These are phyloP conservation scores for Tiliacea aurago DNA, from an alignment of 2,888 invertebrate species.

Conservation along the genomic window DNA sequence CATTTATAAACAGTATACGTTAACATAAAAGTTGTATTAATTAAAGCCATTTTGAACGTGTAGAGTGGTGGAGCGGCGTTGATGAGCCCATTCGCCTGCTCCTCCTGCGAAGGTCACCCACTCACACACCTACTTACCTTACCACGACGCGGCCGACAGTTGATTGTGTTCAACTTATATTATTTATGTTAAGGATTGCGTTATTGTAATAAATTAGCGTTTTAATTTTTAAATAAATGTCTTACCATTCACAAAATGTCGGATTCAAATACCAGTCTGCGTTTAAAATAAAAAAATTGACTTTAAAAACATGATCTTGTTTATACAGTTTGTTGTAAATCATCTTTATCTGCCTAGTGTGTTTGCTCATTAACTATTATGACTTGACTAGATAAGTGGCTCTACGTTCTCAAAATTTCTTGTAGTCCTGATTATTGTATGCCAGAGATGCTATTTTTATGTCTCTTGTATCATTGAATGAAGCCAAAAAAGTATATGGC, in stretches of 20 bases:
- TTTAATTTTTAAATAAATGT: conserved; percentile 19
- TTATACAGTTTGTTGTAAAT: conserved; percentile 51
- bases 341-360: conserved; percentile 51
- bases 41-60: conserved; percentile 75
- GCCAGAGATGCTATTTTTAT: neutral
- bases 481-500: neutral
- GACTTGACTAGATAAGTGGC: conserved; percentile 28
- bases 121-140: conserved; percentile 77
- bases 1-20: conserved; percentile 66
- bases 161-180: conserved; percentile 58
- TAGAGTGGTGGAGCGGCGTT: conserved; percentile 77
- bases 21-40: conserved; percentile 73
- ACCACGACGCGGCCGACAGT: conserved; percentile 65
- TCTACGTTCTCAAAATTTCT: conserved; percentile 10
- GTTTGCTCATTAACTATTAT: conserved; percentile 52
- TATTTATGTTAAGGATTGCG: conserved; percentile 58
- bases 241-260: conserved; percentile 21
- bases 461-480: conserved; percentile 11
- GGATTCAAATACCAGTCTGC: conserved; percentile 6
- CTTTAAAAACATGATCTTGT: conserved; percentile 34
- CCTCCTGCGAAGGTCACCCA: conserved; percentile 83
- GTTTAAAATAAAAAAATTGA: conserved; percentile 19
- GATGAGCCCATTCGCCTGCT: conserved; percentile 85
- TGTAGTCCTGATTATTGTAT: conserved; percentile 8
- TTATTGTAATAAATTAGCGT: conserved; percentile 49